A percentile compares a stretch with the other conserved stretches of the same genome.
These are phyloP conservation scores for Zaprionus taronus DNA, from an alignment of 1,140 invertebrate species.

Conservation along the genomic window DNA sequence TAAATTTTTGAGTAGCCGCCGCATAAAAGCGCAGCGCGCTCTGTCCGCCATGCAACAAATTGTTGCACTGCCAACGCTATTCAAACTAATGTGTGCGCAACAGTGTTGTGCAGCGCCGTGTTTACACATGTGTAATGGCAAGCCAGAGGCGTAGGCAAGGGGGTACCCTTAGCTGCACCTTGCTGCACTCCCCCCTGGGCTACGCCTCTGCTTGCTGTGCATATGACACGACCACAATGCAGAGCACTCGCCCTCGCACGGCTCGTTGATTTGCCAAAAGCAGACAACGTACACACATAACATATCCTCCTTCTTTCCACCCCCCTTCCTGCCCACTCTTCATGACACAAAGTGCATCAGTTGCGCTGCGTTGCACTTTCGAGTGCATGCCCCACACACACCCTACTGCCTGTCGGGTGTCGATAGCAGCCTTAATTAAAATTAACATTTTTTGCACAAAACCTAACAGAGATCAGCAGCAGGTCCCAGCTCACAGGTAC, in stretches of 20 bases:
- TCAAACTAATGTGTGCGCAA: constrained; percentile 58
- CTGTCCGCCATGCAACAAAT: constrained; percentile 67
- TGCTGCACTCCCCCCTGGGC: not conserved
- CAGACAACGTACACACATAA: constrained; percentile 48
- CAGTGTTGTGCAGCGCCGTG: constrained; percentile 77
- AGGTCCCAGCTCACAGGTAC: not conserved
- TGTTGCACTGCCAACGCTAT: constrained; percentile 60
- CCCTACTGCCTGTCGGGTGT: constrained; percentile 56
- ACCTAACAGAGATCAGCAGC: constrained; percentile 44
- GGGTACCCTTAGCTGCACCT: not conserved
- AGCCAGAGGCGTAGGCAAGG: not conserved
- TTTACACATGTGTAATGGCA: constrained; percentile 65
- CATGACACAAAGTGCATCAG: constrained; percentile 73
- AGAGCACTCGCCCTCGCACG: constrained; percentile 43
- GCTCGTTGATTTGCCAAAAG: constrained; percentile 64
- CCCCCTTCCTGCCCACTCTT: not conserved
- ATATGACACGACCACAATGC: constrained; percentile 75
- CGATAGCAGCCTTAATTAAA: constrained; percentile 83
- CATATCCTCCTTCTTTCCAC: constrained; percentile 15
- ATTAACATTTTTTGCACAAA: constrained; percentile 84
- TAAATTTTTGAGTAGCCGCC: constrained; percentile 72
- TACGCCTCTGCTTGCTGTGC: constrained; percentile 17
- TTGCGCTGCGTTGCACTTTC: constrained; percentile 78
- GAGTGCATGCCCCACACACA: constrained; percentile 61
- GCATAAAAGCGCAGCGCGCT: constrained; percentile 64